Conservation (phyloP, 2,113 vertebrate species). For the Perognathus longimembris region DNA sequence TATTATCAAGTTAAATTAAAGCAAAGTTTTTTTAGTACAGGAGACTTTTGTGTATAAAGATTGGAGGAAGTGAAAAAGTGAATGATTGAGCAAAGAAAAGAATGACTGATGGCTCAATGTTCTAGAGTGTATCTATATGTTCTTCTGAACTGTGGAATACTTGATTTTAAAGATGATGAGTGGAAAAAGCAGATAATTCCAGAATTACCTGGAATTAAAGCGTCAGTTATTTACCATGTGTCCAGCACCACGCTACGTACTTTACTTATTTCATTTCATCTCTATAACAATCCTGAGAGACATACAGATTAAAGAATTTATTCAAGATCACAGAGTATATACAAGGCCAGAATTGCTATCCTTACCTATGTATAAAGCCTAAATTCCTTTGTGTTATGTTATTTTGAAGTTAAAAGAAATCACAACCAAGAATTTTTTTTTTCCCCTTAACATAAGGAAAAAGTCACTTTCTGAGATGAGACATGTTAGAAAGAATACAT, state of each 20-base stretch:
- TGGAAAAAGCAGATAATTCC: not conserved
- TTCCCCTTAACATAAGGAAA: constrained; percentile 24
- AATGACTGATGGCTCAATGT: not conserved
- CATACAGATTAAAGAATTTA: constrained; percentile 39
- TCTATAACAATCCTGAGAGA: not conserved
- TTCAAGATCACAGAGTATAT: not conserved
- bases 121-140: not conserved
- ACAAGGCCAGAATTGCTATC: constrained; percentile 52
- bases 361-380: not conserved
- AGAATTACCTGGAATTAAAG: constrained; percentile 55
- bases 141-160: not conserved
- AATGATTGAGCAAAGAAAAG: constrained; percentile 5
- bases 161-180: constrained; percentile 12
- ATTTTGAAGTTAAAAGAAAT: constrained; percentile 53
- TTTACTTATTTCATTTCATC: constrained; percentile 55
- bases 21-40: constrained; percentile 5
- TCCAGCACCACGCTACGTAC: not conserved
- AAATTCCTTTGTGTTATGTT: constrained; percentile 34
- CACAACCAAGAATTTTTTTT: constrained; percentile 30
- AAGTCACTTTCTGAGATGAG: constrained; percentile 53
- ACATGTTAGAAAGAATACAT: constrained; percentile 19
- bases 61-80: constrained; percentile 2
- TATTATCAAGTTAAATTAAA: not conserved
- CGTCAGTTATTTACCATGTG: constrained; percentile 24
- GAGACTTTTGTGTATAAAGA: constrained; percentile 29